Evolutionary conservation across 1,140 invertebrate species (phyloP).

Genomic region (Drosophila gunungcola): DNA sequence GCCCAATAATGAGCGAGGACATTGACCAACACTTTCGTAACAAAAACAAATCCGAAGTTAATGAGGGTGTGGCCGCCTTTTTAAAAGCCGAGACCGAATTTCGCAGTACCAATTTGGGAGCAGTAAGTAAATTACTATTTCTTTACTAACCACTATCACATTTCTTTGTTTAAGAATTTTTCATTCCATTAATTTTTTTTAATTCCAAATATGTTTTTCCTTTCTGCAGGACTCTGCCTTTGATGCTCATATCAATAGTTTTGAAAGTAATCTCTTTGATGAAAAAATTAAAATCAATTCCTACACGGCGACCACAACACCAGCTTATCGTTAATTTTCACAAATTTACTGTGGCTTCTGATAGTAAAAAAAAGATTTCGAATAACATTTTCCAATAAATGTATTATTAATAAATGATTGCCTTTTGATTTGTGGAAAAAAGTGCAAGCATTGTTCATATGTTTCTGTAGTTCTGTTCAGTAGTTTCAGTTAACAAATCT

Average conservation of each 20-base stretch:
- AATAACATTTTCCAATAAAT: neutral
- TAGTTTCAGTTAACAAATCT: neutral
- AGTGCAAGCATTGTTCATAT: constrained; percentile 9
- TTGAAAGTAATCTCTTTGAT: constrained; percentile 51
- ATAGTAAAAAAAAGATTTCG: no score
- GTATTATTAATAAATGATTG: neutral
- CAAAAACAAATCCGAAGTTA: constrained; percentile 42
- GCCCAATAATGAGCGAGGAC: neutral
- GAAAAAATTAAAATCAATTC: constrained; percentile 40
- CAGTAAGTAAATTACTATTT: constrained; percentile 20
- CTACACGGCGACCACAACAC: constrained; percentile 50
- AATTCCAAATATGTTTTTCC: neutral
- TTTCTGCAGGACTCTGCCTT: constrained; percentile 21
- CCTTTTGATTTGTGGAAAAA: no score
- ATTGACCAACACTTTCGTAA: constrained; percentile 36
- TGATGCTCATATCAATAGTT: constrained; percentile 35
- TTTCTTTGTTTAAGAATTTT: no score
- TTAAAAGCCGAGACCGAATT: constrained; percentile 40
- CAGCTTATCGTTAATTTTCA: neutral
- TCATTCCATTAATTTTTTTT: no score
- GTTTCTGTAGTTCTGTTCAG: neutral
- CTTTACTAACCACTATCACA: no score
- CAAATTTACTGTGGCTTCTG: neutral
- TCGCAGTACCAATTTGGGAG: neutral
- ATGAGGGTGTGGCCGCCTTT: constrained; percentile 42